These are phyloP conservation scores for Capitella teleta DNA, from an alignment of 1,140 invertebrate species.

Conservation along the genomic window DNA sequence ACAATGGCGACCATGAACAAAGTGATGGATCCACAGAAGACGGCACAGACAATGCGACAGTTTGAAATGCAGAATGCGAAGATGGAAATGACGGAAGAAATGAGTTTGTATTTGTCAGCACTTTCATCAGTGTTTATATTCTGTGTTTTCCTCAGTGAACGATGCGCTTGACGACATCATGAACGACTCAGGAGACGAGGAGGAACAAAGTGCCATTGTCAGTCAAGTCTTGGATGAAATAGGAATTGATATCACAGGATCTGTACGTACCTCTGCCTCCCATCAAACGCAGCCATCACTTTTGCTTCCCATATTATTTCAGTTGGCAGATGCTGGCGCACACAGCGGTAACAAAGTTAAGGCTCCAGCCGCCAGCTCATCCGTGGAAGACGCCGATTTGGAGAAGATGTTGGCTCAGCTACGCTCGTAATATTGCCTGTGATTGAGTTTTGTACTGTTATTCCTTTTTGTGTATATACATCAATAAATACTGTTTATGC, in stretches of 20 bases:
- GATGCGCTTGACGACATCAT: conserved; percentile 83
- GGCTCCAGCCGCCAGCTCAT: no score
- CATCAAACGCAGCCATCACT: no score
- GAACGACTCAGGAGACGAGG: conserved; percentile 77
- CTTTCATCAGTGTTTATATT: not conserved
- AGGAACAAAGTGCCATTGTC: conserved; percentile 74
- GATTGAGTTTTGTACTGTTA: no score
- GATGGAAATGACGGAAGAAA: conserved; percentile 90
- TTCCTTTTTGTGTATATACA: no score
- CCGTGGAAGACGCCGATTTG: no score
- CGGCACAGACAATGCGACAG: conserved; percentile 66
- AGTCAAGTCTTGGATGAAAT: conserved; percentile 86
- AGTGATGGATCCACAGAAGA: conserved; percentile 71
- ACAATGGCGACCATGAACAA: conserved; percentile 81
- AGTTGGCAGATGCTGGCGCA: no score
- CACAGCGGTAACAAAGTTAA: no score
- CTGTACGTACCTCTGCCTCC: no score
- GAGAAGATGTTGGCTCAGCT: no score
- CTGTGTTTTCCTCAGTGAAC: conserved; percentile 53
- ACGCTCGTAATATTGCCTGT: no score
- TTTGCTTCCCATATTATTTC: no score
- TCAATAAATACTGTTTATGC: no score
- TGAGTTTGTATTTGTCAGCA: conserved; percentile 57
- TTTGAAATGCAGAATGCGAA: conserved; percentile 71
- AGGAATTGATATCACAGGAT: conserved; percentile 83